Evolutionary conservation across 2,113 vertebrate species (phyloP), one percentile per base, ranked within the genome.

Genomic region (Macquaria ambigua): DNA sequence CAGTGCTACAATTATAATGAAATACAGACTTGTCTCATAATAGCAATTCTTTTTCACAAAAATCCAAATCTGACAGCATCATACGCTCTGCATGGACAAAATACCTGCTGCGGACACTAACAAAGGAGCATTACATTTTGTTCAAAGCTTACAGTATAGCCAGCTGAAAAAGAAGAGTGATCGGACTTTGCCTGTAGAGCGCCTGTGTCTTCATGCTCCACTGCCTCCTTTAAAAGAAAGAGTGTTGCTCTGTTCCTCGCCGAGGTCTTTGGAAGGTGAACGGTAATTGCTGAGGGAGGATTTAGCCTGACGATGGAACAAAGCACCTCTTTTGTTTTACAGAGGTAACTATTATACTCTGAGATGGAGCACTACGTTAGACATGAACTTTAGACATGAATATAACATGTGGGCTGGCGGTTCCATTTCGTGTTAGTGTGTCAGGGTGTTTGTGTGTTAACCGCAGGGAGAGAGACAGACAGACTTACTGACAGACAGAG

Each of bases 191-290:
- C 62, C 76, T 80, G 73, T 84, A 20, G 73, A 89, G 87, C 25
- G 62, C 76, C 89, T 74, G 74, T 87, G 92, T 88, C 88, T 92
- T 92, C 90, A 92, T 86, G 94, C 93, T 93, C 79, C 91, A 82
- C 81, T 90, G 92, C 71, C 75, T 84, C 59, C 83, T 88, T 93
- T 90, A 85, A 90, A 92, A 93, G 89, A 91, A 82, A 87, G 85
- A 90, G 75, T 73, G 90, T 89, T 90, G 87, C 91, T 92, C 86
- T 89, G 87, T 88, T 93, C 88, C 87, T 77, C 12, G n/a, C 74
- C 5, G 85, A 94, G 93, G 92, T 93, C 94, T 90, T 92, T 92
- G 89, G 87, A 95, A 94, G 94, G 93, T 95, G 92, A 95, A 82
- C 89, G 76, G 82, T 94, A 95, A 95, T 95, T 94, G 93, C 92